These are phyloP conservation scores for Platycheirus albimanus DNA, from an alignment of 2,888 invertebrate genomes.

Conservation along the genomic window DNA sequence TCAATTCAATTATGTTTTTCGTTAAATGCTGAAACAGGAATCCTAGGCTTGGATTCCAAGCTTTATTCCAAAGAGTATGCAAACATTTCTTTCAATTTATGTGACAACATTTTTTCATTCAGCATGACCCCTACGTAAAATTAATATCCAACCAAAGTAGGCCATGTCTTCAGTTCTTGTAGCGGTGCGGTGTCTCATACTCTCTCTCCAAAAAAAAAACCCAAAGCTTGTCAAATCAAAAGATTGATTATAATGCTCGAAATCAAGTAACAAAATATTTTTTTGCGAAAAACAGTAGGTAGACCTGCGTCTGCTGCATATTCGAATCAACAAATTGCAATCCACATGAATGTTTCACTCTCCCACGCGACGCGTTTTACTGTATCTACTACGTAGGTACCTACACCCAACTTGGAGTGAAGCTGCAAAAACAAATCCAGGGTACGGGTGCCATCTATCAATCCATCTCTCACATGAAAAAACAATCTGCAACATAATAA, in stretches of 20 bases:
- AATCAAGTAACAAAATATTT: constrained; percentile 44
- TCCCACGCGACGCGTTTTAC: constrained; percentile 52
- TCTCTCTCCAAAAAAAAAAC: constrained; percentile 8
- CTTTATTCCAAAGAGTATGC: too few species aligned
- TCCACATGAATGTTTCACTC: constrained; percentile 39
- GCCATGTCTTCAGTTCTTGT: constrained; percentile 49
- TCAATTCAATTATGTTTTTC: too few species aligned
- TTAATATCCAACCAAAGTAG: constrained; percentile 38
- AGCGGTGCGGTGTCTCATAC: too few species aligned
- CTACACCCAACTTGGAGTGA: constrained; percentile 4
- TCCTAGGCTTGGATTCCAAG: too few species aligned
- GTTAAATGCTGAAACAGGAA: too few species aligned
- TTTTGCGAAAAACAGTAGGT: constrained; percentile 60
- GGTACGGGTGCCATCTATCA: constrained; percentile 73
- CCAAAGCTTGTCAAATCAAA: constrained; percentile 54
- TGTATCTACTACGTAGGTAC: not conserved
- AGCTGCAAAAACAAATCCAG: constrained; percentile 28
- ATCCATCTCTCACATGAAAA: constrained; percentile 73
- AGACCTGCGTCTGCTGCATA: constrained; percentile 55
- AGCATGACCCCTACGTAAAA: constrained; percentile 20
- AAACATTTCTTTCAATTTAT: not conserved
- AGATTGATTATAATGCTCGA: constrained; percentile 59
- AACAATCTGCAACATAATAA: constrained; percentile 74
- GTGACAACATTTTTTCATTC: constrained; percentile 21
- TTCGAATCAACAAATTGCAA: constrained; percentile 63